A percentile compares a stretch with the other conserved stretches of the same genome.
These are phyloP conservation scores for Tor tambroides DNA, from an alignment of 2,113 vertebrate species.

Conservation along the genomic window DNA sequence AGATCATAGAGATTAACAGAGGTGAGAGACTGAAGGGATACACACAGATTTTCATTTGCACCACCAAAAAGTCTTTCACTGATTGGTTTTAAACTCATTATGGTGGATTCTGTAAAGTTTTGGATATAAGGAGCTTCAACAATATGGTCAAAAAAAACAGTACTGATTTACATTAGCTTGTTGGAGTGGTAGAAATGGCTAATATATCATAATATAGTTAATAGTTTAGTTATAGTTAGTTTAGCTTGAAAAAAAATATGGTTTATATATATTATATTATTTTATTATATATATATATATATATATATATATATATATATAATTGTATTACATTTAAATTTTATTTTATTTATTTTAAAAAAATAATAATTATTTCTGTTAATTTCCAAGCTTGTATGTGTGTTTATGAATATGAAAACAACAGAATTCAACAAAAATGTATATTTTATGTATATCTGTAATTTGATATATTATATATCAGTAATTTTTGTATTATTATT, in stretches of 20 bases:
- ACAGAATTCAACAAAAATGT: no score
- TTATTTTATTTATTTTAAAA: no score
- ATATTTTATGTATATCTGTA: no score
- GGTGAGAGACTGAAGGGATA: slow-evolving; percentile 66
- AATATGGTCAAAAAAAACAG: not conserved
- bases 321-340: no score
- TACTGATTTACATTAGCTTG: not conserved
- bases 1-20: slow-evolving; percentile 93
- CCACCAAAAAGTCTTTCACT: not conserved
- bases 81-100: not conserved
- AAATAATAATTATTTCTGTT: not conserved
- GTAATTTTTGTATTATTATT: no score
- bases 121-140: not conserved
- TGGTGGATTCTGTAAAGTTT: not conserved
- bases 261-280: no score
- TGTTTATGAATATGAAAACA: no score
- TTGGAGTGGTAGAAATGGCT: not conserved
- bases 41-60: not conserved
- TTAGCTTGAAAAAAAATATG: no score
- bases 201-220: no score
- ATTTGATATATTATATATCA: no score
- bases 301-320: not conserved
- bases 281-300: not conserved
- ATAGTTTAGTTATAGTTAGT: no score
- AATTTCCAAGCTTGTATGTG: not conserved